Conservation (phyloP, 2,797 vertebrate species). For the Lithobates pipiens region DNA sequence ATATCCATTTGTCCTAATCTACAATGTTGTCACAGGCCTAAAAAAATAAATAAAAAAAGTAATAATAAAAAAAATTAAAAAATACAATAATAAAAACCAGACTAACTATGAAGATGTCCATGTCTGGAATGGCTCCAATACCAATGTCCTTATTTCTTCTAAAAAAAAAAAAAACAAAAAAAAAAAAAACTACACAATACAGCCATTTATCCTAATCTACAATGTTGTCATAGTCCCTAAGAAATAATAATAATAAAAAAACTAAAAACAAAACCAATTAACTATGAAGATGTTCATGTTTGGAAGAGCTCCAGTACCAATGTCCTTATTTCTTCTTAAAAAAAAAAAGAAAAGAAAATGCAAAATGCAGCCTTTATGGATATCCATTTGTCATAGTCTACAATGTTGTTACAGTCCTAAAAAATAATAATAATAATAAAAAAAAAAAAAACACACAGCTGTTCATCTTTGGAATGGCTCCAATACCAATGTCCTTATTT, state of each 20-base stretch:
- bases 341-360: not conserved
- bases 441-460: conserved; percentile 41
- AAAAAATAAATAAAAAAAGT: too few species aligned
- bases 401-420: conserved; percentile 51
- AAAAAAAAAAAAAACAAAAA: not conserved
- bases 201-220: too few species aligned
- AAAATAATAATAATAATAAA: conserved; percentile 1
- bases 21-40: conserved; percentile 17
- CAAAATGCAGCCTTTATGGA: not conserved
- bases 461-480: conserved; percentile 36
- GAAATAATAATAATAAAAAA: not conserved
- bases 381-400: conserved; percentile 33
- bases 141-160: conserved; percentile 43
- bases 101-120: conserved; percentile 53
- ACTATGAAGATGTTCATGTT: conserved; percentile 57
- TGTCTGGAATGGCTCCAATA: conserved; percentile 30
- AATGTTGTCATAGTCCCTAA: not conserved
- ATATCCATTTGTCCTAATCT: conserved; percentile 2
- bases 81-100: conserved; percentile 20
- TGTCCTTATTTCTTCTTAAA: too few species aligned
- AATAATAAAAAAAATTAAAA: not conserved
- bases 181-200: too few species aligned
- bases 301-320: not conserved
- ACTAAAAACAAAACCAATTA: conserved; percentile 32
- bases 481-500: not conserved